Evolutionary conservation across 2,797 vertebrate species (phyloP), one percentile per base, ranked within the genome.

Genomic region (Miichthys miiuy): DNA sequence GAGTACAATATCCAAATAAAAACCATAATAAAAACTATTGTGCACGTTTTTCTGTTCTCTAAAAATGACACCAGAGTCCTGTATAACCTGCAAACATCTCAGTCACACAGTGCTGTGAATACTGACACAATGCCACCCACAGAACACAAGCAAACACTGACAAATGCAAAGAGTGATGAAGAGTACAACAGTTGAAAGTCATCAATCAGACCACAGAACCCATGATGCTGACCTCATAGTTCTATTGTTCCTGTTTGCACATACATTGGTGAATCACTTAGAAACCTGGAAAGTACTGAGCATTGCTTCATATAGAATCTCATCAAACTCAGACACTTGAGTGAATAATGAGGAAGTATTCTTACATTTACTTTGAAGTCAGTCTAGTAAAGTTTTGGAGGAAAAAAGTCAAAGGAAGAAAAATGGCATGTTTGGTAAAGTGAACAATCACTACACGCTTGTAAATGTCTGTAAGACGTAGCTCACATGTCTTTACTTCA

Each of bases 401-500:
- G 14, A 17, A 60, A 51, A 20, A 13, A 56, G 34, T 34, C 34
- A 34, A 30, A 34, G 34, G 34, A 9, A 34, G 34, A 34, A 34
- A 34, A 8, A 34, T 34, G 34, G 34, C 2, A 2, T 34, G 34
- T 9, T 34, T 34, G 34, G 34, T 38, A 38, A 38, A 38, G 34
- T 38, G 34, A 34, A 8, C 34, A 34, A 82, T 51, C 3, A 0
- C 10, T 58, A 14, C 57, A 30, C 8, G 25, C 21, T 38, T 69
- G 8, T 55, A 38, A 65, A 34, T 17, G 27, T 14, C 44, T 25
- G 70, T 48, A 55, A 54, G 21, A 72, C 52, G 57, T 77, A 75
- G 34, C 48, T 38, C 70, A 38, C 18, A n/a, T 11, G 38, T 17
- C 48, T 68, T 23, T 65, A 14, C 38, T 38, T 42, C 23, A 93